These are phyloP conservation scores for Helarctos malayanus DNA, from an alignment of 2,797 vertebrate species.

Conservation along the genomic window DNA sequence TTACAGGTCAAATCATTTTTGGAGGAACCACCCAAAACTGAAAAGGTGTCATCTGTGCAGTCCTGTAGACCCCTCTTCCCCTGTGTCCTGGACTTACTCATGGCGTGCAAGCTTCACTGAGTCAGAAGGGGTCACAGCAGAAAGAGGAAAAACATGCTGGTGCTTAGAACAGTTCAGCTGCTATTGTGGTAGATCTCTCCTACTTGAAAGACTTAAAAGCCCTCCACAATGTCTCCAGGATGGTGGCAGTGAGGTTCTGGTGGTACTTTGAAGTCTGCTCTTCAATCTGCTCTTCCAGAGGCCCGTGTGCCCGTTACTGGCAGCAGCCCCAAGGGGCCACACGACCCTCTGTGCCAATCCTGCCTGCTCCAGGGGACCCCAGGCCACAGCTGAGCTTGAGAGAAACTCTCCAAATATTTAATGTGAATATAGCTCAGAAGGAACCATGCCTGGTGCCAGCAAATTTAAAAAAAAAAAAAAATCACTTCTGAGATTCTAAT, in stretches of 20 bases:
- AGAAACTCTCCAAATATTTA: not conserved
- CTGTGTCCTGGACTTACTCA: not conserved
- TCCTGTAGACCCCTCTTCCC: too few species aligned
- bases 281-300: not conserved
- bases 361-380: not conserved
- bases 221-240: not conserved
- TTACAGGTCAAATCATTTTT: constrained; percentile 60
- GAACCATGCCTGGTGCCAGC: constrained; percentile 65
- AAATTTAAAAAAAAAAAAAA: not conserved
- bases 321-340: not conserved
- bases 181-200: not conserved
- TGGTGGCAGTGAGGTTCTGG: not conserved
- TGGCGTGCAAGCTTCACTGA: not conserved
- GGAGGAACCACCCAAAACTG: constrained; percentile 47
- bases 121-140: not conserved
- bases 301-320: not conserved
- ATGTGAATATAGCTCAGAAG: constrained; percentile 47
- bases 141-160: not conserved
- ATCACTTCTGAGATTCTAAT: not conserved
- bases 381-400: not conserved
- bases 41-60: not conserved
- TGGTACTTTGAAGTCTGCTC: not conserved
- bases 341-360: not conserved
- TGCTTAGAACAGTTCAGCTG: not conserved
- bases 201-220: not conserved